Conservation (phyloP, 2,113 vertebrate genomes). For the Verasper variegatus region DNA sequence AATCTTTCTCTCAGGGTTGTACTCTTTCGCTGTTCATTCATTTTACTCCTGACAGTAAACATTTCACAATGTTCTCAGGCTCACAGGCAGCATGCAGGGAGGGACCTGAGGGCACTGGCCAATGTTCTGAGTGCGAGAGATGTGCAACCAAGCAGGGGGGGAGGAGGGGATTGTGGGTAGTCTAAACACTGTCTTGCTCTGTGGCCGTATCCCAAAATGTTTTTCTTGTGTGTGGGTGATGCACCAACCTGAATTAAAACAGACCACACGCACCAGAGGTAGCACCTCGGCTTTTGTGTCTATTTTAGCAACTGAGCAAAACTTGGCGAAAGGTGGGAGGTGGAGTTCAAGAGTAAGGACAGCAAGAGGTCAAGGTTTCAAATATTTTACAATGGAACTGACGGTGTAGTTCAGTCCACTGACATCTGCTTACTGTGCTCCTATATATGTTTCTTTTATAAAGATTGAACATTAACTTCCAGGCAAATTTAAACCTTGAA, state of each 20-base stretch:
- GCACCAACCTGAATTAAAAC: constrained; percentile 51
- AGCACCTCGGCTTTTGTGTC: constrained; percentile 54
- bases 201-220: constrained; percentile 69
- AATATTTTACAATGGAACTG: not conserved
- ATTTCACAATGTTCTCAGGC: constrained; percentile 51
- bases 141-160: constrained; percentile 28
- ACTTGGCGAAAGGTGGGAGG: constrained; percentile 34
- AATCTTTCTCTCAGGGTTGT: constrained; percentile 13
- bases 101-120: constrained; percentile 55
- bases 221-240: constrained; percentile 47
- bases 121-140: constrained; percentile 30
- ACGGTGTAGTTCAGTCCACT: no score
- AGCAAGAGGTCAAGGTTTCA: not conserved
- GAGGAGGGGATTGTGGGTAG: constrained; percentile 68
- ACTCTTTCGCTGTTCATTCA: constrained; percentile 36
- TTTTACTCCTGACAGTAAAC: constrained; percentile 58
- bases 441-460: no score
- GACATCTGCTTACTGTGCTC: no score
- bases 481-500: no score
- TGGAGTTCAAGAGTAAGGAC: constrained; percentile 46
- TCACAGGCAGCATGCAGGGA: constrained; percentile 50
- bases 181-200: constrained; percentile 76
- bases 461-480: no score
- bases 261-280: constrained; percentile 70
- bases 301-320: constrained; percentile 53